Base-by-base conservation (phyloP, 2,888 invertebrate species). In the Resseliella maxima region DNA sequence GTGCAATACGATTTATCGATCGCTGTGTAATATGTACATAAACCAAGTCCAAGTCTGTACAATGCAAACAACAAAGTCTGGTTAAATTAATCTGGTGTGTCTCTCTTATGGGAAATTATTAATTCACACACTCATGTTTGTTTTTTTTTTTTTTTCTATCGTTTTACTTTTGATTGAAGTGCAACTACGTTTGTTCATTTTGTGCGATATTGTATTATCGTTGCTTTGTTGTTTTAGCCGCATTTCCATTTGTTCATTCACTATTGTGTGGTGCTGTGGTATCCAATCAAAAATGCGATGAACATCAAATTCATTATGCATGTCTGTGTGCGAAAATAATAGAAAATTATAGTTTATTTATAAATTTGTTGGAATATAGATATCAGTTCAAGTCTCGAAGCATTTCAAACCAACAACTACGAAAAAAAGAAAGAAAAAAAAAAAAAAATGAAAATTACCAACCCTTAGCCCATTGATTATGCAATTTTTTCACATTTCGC, bases 181-280 rank as follows among this genome's bases (percentile, higher is more conserved):
- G 24, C 59, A 12, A 31, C n/a, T 72, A 27, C 59, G 2, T 72
- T 72, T 72, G 72, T 18, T 35, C 72, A 72, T 24, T 12, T 59
- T 59, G 59, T 24, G 27, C 59, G 27, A 24, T n/a, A n/a, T n/a
- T 18, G 3, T 31, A 72, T 72, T 72, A 31, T 10, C 31, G 27
- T 72, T 5, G 72, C 72, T 72, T 31, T 72, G 72, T 72, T 72
- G 12, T 31, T 35, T 0, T 31, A 50, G 31, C n/a, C 12, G 35
- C 31, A 31, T 72, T 72, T 31, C n/a, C 72, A 72, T 35, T 10
- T 72, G 72, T 15, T 50, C 72, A 72, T 72, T 72, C 72, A 31
- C 0, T 31, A 15, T 21, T 59, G 15, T 59, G n/a, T n/a, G n/a
- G n/a, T n/a, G 24, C 24, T n/a, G 27, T 72, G 72, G 72, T 15